Evolutionary conservation across 2,113 vertebrate species (phyloP).

Genomic region (Illadopsis cleaveri): DNA sequence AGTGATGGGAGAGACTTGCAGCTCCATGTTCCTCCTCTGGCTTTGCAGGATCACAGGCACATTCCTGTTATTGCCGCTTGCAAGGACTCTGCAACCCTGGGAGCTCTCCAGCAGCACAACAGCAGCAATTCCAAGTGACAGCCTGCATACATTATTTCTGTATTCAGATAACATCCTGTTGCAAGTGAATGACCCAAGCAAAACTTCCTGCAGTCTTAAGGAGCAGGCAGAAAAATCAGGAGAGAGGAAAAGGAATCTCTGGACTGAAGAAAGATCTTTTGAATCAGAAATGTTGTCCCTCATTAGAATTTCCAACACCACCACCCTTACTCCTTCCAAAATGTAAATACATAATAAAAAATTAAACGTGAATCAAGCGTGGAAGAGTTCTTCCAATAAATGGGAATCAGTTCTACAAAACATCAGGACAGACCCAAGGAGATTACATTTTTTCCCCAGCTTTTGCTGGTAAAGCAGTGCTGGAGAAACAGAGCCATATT

Average conservation of each 20-base stretch:
- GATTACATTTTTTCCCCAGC: not conserved
- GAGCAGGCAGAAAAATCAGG: not conserved
- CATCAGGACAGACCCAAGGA: not conserved
- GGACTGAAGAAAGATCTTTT: not conserved
- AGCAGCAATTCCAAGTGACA: conserved; percentile 44
- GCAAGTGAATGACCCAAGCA: conserved; percentile 27
- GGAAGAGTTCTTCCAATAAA: not conserved
- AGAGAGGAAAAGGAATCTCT: not conserved
- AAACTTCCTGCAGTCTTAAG: conserved; percentile 37
- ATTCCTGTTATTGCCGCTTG: not conserved
- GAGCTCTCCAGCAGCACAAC: conserved; percentile 25
- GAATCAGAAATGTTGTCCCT: not conserved
- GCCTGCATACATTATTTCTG: conserved; percentile 19
- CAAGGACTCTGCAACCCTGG: conserved; percentile 42
- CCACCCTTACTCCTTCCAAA: not conserved
- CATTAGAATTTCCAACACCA: not conserved
- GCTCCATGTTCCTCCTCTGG: not conserved
- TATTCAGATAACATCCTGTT: conserved; percentile 14
- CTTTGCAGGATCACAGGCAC: conserved; percentile 2
- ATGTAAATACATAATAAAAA: conserved; percentile 8
- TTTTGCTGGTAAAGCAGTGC: not conserved
- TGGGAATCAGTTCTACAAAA: not conserved
- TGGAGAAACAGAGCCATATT: not conserved
- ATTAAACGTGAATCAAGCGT: not conserved
- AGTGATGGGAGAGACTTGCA: not conserved